Base-by-base conservation (phyloP, 2,797 vertebrate genomes). In the Typhlichthys eigenmanni region DNA sequence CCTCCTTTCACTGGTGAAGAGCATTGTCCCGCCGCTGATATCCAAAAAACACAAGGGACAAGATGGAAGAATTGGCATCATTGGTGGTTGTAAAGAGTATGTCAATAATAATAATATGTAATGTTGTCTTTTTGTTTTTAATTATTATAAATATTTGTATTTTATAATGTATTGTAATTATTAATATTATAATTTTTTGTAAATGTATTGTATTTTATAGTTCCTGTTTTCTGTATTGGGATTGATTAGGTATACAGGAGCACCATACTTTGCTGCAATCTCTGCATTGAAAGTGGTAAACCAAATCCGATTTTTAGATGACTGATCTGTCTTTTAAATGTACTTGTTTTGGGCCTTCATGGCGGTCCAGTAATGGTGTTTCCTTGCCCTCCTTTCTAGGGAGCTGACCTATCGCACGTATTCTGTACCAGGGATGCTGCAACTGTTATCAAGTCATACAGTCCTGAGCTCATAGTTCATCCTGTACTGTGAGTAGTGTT, bases 401-500 rank as follows among this genome's bases (percentile, higher is more conserved):
- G 97, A 13, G 98, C 96, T 19, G 98, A 99, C 83, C 86, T 99
- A 77, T 95, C 95, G 69, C 97, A 99, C 3, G 95, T 99, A 47
- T 99, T 99, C 92, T 99, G 97, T 90, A 94, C 96, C 90, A 95
- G 92, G 92, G 97, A 98, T 59, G 97, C 97, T 34, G 96, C 96
- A 5, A 88, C 93, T 53, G 96, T 98, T 64, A 98, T 99, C 86
- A 99, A 98, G 82, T 96, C 97, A 0, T 99, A 99, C 82, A 99
- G 97, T 83, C 98, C 97, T 2, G 96, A 99, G 87, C 94, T 99
- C 82, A 99, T 99, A 43, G 98, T 99, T 59, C 98, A 99, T 83
- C 97, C 98, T 1, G 91, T 99, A 51, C 93, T 99, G 98, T 99
- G 92, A 98, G 97, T 94, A 80, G 16, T 9, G 47, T 53, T 11